Evolutionary conservation across 2,797 vertebrate genomes (phyloP), one percentile per base, ranked within the genome.

Genomic region (Enteromius mattozi): DNA sequence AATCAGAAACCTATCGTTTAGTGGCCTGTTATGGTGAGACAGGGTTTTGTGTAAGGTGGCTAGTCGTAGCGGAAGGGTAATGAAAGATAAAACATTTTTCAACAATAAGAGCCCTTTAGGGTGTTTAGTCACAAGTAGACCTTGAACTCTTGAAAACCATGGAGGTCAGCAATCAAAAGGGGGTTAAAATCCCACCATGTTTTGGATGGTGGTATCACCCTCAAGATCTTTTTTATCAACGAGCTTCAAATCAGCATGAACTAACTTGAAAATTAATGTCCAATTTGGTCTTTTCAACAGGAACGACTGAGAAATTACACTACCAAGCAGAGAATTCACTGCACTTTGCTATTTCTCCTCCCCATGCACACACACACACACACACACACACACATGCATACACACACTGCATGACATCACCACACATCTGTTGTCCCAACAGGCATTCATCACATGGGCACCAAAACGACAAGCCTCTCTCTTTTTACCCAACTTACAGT

Each of bases 361-460:
- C 88, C 93, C 89, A 80, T 49, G 81, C 81, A 21, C 87, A 83
- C 81, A 19, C 87, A 35, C 82, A 89, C 92, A 91, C 93, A 91
- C 93, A 69, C 84, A 79, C 74, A 92, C 92, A 54, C 21, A 9
- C 7, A 83, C 78, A 24, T 85, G 37, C 82, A 89, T 92, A 91
- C 93, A 76, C 83, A 80, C 75, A 92, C 92, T 91, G 87, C 89
- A 94, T 95, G 94, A 95, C 94, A 94, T 95, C 94, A 95, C 93
- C 91, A 90, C 94, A 95, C 94, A 95, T 95, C 94, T 95, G 94
- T 94, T 90, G 92, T 94, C 92, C 93, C 93, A 92, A 93, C 92
- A 94, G 92, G 94, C 90, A 91, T 91, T 93, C 88, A 93, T 88
- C 91, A 92, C 92, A 92, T 92, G 90, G 92, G 92, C 92, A 92